Base-by-base conservation (phyloP, 2,797 vertebrate species). In the Sebastes baramenuke region DNA sequence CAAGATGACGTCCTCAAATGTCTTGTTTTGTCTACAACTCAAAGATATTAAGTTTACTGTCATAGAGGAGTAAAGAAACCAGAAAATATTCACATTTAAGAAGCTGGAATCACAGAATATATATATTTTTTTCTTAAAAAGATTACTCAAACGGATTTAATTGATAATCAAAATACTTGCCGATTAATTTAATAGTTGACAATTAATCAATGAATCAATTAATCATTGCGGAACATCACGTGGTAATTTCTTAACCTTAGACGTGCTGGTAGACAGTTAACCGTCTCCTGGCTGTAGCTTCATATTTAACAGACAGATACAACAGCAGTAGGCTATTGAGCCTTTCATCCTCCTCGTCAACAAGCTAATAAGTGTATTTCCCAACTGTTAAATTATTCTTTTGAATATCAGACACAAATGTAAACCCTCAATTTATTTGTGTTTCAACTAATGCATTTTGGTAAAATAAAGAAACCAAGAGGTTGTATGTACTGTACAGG, bases 401-500 rank as follows among this genome's bases (percentile, higher is more conserved):
- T 58, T 6, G 49, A 30, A 62, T 55, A 36, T 49, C 11, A 54
- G 2, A 56, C 24, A 55, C 8, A 46, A 36, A 38, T 38, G 14
- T 69, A 55, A 81, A 76, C 66, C 12, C 36, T 54, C 2, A 6
- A 46, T 30, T 46, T 18, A 59, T 66, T 9, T 22, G 16, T 42
- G 20, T 74, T 75, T 72, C 8, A 76, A 32, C 8, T 24, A n/a
- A 67, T 80, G 56, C 14, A 67, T 72, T 77, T 77, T 67, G 30
- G 16, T 69, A 2, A 27, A 62, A 84, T 77, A 62, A 55, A 67
- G 68, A 83, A 82, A 68, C 72, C 59, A 72, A 55, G 49, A 71
- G 71, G 60, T 64, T 77, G 67, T 55, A 78, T 75, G 27, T n/a
- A 16, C 65, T 72, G 84, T 71, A 58, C 42, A 79, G 82, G 62